Evolutionary conservation across 1,140 invertebrate species (phyloP).

Genomic region (Sogatella furcifera): DNA sequence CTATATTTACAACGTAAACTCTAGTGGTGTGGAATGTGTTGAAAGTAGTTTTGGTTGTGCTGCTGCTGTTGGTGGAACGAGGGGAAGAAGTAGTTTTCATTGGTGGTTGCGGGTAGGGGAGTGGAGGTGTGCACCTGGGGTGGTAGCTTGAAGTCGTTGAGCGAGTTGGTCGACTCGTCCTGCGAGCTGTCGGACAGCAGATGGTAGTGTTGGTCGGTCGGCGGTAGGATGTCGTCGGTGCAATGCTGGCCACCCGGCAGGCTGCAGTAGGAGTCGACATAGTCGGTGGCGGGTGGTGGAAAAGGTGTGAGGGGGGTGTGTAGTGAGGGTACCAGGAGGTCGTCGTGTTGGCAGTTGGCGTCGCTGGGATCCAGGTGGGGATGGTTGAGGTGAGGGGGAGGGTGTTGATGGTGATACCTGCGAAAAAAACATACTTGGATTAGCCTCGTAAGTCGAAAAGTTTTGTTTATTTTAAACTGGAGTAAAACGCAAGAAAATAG

Average conservation of each 20-base stretch:
- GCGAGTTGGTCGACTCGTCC: neutral
- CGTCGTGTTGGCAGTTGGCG: too few species aligned
- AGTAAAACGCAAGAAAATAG: too few species aligned
- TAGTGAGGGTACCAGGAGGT: too few species aligned
- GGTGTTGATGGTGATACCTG: too few species aligned
- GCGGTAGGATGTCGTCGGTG: neutral
- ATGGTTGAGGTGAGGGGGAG: too few species aligned
- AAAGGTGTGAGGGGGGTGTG: neutral
- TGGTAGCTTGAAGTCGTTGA: neutral
- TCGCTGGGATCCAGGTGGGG: too few species aligned
- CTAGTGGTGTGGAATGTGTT: slow-evolving; percentile 13
- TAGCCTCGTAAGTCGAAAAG: too few species aligned
- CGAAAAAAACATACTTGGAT: too few species aligned
- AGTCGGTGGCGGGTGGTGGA: neutral
- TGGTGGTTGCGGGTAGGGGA: neutral
- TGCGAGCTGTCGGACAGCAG: neutral
- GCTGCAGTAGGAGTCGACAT: neutral
- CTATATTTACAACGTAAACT: too few species aligned
- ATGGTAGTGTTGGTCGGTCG: neutral
- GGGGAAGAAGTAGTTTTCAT: slow-evolving; percentile 3
- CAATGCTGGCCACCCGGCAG: neutral
- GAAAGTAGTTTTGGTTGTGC: slow-evolving; percentile 12
- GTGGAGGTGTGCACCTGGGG: neutral
- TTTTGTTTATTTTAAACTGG: too few species aligned
- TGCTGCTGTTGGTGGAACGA: slow-evolving; percentile 8